Base-by-base conservation (phyloP, 2,113 vertebrate species). In the Nestor notabilis region DNA sequence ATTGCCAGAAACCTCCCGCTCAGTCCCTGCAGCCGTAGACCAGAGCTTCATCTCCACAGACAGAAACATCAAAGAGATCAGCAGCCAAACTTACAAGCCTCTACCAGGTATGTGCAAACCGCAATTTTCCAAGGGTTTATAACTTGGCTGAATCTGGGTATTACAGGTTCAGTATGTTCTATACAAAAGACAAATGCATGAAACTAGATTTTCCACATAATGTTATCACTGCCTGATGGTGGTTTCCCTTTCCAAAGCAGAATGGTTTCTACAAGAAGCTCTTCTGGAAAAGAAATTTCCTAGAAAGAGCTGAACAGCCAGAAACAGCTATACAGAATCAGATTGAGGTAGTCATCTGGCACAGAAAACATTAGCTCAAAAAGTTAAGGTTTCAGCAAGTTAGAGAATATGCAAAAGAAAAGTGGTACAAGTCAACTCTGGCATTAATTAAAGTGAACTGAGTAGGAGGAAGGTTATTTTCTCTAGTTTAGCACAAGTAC, bases 401-500 rank as follows among this genome's bases (percentile, higher is more conserved):
- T 66, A 70, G 7, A 74, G 35, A 70, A 53, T 14, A 76, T 14
- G 5, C 6, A 53, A 58, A 47, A 77, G 53, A 31, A 11, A 70
- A 28, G 17, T 31, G 31, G 7, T 70, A 43, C 39, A 63, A 56
- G 7, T 88, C 71, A 77, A 65, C 68, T 83, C 50, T 39, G 52
- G n/a, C 20, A 17, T 60, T 78, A 90, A 81, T 86, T 88, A 78
- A 78, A 90, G 56, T 6, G 3, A 92, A 50, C 11, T 23, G 64
- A 64, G 27, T 63, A 78, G 60, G 68, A 77, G 75, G 86, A 90
- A 95, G 76, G 35, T 83, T 83, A 23, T 92, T 90, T 93, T 95
- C 65, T 87, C 41, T 65, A 87, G 39, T 31, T 46, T 69, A 89
- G 47, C 31, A 52, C 37, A 79, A 91, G 37, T 75, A 58, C 35